Evolutionary conservation across 1,140 invertebrate species (phyloP).

Genomic region (Lethrus apterus): DNA sequence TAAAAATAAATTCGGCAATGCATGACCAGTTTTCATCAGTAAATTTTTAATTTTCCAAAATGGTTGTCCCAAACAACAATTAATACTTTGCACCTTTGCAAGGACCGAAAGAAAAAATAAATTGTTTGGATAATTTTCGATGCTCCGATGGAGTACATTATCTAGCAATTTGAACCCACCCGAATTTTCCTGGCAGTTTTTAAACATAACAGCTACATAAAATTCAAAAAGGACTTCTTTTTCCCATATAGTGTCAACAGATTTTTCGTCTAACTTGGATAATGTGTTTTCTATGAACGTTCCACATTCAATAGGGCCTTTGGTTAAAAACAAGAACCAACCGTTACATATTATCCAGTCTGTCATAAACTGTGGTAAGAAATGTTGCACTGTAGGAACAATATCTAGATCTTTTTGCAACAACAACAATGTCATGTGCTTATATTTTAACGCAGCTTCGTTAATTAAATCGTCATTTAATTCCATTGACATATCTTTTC

Average conservation of each 20-base stretch:
- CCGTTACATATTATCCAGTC: slow-evolving; percentile 49
- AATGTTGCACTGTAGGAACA: slow-evolving; percentile 33
- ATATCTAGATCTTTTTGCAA: slow-evolving; percentile 19
- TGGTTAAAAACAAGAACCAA: slow-evolving; percentile 44
- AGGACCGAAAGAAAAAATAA: slow-evolving; percentile 43
- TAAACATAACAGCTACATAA: slow-evolving; percentile 42
- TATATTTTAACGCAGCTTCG: slow-evolving; percentile 30
- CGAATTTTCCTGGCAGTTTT: slow-evolving; percentile 30
- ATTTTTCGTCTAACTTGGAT: slow-evolving; percentile 20
- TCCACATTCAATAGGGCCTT: slow-evolving; percentile 32
- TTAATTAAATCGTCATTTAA: slow-evolving; percentile 25
- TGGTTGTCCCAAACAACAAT: slow-evolving; percentile 34
- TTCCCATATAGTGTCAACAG: slow-evolving; percentile 25
- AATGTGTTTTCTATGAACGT: slow-evolving; percentile 38
- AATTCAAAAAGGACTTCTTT: slow-evolving; percentile 46
- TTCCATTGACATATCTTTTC: slow-evolving; percentile 15
- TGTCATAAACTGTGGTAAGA: slow-evolving; percentile 46
- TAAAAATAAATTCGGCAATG: slow-evolving; percentile 34
- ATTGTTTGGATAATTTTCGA: slow-evolving; percentile 51
- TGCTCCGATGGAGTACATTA: slow-evolving; percentile 33
- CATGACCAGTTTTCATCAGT: slow-evolving; percentile 33
- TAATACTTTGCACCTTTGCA: slow-evolving; percentile 32
- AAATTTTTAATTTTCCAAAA: slow-evolving; percentile 38
- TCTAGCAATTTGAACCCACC: slow-evolving; percentile 33
- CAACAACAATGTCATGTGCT: slow-evolving; percentile 31